Base-by-base conservation (phyloP, 2,888 invertebrate genomes). In the Callosobruchus maculatus region DNA sequence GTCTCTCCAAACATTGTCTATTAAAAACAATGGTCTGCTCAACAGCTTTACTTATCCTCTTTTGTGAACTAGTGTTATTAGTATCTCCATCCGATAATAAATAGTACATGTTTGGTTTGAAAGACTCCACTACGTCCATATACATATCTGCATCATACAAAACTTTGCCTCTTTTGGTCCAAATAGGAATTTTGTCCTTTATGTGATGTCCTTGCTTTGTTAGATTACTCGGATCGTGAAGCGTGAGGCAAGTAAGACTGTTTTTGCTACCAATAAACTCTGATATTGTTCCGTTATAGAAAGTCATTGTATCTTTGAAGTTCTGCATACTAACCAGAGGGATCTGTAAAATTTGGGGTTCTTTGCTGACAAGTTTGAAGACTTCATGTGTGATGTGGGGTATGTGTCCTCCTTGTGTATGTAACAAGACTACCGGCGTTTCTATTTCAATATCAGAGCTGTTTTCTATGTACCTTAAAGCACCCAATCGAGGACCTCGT, bases 381-480 rank as follows among this genome's bases (percentile, higher is more conserved):
- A 94, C 93, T 87, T 95, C 95, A 77, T 92, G 90, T 0, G 94
- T 94, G 22, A 97, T 86, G 86, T 96, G 93, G 0, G 96, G 95
- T 71, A 96, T 91, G 86, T 94, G 93, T 70, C 95, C 97, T 80
- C 93, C 92, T 89, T 92, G 92, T 7, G 96, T 95, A 76, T 94
- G 91, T 75, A 95, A 87, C 82, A 95, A 89, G 31, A 93, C 88
- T 71, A 93, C 86, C 0, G 96, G 96, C 22, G 96, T 96, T 87
- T 93, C 92, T 71, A 94, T 89, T 70, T 84, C 82, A 66, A 89
- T 82, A 72, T 88, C 88, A 0, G 91, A 90, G 71, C 89, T 88
- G 81, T 90, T 89, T 26, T 89, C 85, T 74, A 94, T 88, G 77
- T 90, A 91, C 0, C 89, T 88, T 22, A 94, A 81, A n/a, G 82